A percentile compares a stretch with the other conserved stretches of the same genome.
These are phyloP conservation scores for Argyresthia goedartella DNA, from an alignment of 2,888 invertebrate species.

Conservation along the genomic window DNA sequence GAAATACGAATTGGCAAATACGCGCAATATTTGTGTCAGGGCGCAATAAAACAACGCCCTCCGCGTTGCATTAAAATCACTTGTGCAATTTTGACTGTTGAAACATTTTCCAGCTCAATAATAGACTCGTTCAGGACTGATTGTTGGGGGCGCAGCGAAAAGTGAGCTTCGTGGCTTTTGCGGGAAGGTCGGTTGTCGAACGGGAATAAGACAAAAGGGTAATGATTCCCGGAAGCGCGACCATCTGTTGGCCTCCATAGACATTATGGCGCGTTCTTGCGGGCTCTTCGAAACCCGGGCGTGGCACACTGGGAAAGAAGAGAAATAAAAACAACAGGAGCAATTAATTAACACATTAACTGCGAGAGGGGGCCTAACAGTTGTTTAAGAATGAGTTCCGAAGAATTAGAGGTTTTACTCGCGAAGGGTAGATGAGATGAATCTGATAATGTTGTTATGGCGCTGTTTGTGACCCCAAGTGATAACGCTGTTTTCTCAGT, in stretches of 20 bases:
- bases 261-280: slow-evolving; percentile 49
- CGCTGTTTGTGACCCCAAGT: too few species aligned
- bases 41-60: slow-evolving; percentile 1
- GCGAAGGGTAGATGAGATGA: too few species aligned
- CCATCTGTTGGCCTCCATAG: slow-evolving; percentile 55
- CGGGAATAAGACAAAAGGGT: slow-evolving; percentile 50
- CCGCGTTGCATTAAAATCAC: slow-evolving; percentile 6
- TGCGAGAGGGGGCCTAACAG: not conserved
- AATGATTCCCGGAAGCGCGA: slow-evolving; percentile 46
- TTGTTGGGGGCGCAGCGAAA: slow-evolving; percentile 20
- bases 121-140: slow-evolving; percentile 35
- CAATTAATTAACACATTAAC: not conserved
- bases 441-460: too few species aligned
- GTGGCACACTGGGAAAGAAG: slow-evolving; percentile 25
- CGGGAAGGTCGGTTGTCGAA: slow-evolving; percentile 21
- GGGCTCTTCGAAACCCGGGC: slow-evolving; percentile 17
- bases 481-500: too few species aligned
- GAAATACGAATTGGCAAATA: too few species aligned
- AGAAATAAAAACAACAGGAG: slow-evolving; percentile 9
- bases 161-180: slow-evolving; percentile 16
- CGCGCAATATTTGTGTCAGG: too few species aligned
- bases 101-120: slow-evolving; percentile 49
- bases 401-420: too few species aligned
- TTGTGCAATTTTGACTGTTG: slow-evolving; percentile 42
- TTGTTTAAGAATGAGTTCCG: not conserved